A percentile compares a stretch with the other conserved stretches of the same genome.
Conservation (phyloP, 64 coral and sea anemone species). For the Hydrozoanthus tunicans region DNA sequence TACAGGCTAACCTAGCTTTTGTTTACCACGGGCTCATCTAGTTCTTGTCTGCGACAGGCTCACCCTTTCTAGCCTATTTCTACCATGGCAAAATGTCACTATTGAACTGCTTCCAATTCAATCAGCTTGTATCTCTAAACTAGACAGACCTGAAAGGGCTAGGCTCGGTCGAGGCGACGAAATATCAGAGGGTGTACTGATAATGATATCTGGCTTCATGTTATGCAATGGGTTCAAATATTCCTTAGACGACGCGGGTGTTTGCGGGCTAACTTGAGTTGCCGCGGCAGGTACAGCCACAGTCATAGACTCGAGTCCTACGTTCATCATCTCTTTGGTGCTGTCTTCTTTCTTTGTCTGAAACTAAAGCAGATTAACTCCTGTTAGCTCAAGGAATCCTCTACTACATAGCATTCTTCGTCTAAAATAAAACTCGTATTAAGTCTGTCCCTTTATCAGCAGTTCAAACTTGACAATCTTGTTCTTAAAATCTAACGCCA, state of each 20-base stretch:
- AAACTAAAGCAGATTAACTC: background rate
- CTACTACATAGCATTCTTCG: too few relatives aligned
- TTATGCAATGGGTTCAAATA: conserved; percentile 1
- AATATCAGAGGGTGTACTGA: background rate
- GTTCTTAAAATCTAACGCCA: too few relatives aligned
- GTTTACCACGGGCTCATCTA: too few relatives aligned
- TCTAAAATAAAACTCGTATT: too few relatives aligned
- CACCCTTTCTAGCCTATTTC: too few relatives aligned
- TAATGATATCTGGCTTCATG: background rate
- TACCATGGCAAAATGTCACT: too few relatives aligned
- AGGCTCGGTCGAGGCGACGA: conserved; percentile 43
- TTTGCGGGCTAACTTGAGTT: background rate
- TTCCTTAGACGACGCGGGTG: background rate
- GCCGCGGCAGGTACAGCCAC: conserved; percentile 18
- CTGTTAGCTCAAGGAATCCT: background rate
- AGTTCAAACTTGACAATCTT: too few relatives aligned
- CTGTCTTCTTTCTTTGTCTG: conserved; percentile 10
- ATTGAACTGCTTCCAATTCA: background rate
- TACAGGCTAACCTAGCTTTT: too few relatives aligned
- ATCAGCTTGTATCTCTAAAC: background rate
- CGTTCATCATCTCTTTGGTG: conserved; percentile 13
- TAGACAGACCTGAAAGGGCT: conserved; percentile 31
- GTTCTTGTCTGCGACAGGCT: too few relatives aligned
- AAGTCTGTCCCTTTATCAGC: too few relatives aligned
- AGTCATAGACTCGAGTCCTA: background rate